phyloP scores from a whole-genome alignment of 2,797 vertebrate genomes.

The Tenualosa thibaudeaui region DNA sequence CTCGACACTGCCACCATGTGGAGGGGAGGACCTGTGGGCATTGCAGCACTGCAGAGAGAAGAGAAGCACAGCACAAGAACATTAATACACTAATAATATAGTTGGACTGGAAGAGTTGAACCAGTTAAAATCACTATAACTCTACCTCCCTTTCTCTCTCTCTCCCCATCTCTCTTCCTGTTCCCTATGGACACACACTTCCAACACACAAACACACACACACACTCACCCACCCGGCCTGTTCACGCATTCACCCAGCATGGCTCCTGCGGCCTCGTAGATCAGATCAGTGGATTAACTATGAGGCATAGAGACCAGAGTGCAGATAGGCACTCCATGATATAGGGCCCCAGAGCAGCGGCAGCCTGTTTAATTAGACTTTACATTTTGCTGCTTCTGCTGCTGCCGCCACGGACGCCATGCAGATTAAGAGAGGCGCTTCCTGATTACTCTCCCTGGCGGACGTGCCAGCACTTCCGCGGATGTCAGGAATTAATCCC shows the following conservation, averaged over 20 bases:
- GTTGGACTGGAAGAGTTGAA: neutral
- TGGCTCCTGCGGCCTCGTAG: conserved; percentile 36
- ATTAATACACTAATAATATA: conserved; percentile 9
- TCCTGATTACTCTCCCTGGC: conserved; percentile 64
- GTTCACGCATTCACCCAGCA: conserved; percentile 6
- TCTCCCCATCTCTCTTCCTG: neutral
- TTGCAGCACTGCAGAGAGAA: conserved; percentile 65
- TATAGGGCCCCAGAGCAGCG: conserved; percentile 45
- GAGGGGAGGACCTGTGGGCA: conserved; percentile 62
- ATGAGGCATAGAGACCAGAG: conserved; percentile 51
- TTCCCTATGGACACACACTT: conserved; percentile 13
- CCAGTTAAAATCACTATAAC: neutral
- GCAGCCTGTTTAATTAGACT: conserved; percentile 73
- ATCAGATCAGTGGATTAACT: conserved; percentile 50
- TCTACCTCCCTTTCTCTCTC: neutral
- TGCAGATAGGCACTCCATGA: conserved; percentile 55
- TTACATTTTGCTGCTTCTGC: conserved; percentile 48
- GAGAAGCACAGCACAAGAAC: neutral
- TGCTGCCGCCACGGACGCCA: conserved; percentile 16
- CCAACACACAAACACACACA: neutral
- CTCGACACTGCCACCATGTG: conserved; percentile 49
- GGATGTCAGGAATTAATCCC: conserved; percentile 73
- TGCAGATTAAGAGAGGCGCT: conserved; percentile 69
- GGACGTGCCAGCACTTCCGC: conserved; percentile 56
- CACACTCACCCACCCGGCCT: neutral